phyloP scores from a whole-genome alignment of 2,113 vertebrate genomes.

The Campylomormyrus numenius region DNA sequence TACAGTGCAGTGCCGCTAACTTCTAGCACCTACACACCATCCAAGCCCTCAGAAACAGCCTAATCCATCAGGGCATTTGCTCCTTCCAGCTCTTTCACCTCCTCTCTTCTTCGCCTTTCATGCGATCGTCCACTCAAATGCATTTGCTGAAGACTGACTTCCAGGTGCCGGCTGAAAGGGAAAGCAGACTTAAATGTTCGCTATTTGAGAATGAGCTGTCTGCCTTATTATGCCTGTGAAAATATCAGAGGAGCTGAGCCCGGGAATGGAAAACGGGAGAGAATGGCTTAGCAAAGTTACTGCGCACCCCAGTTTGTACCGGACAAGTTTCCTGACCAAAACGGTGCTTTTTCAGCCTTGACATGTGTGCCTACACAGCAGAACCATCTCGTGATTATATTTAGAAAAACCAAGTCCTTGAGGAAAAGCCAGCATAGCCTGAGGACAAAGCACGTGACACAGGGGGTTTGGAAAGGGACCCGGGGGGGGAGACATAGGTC shows the following conservation, averaged over 20 bases:
- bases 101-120: not conserved
- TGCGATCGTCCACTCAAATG: not conserved
- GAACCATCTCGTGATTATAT: not conserved
- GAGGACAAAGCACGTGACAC: not conserved
- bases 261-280: not conserved
- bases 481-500: not conserved
- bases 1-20: not conserved
- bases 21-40: not conserved
- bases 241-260: not conserved
- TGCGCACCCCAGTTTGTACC: not conserved
- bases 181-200: not conserved
- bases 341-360: not conserved
- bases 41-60: not conserved
- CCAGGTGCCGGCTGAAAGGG: not conserved
- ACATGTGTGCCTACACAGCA: conserved; percentile 2
- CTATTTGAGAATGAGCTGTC: not conserved
- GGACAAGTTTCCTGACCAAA: not conserved
- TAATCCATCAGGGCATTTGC: not conserved
- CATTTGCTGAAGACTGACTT: not conserved
- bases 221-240: not conserved
- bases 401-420: not conserved
- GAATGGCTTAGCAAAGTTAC: not conserved
- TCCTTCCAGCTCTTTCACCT: not conserved
- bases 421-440: not conserved
- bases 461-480: not conserved